A percentile compares a stretch with the other conserved stretches of the same genome.
Conservation (phyloP, 2,797 vertebrate genomes). For the Geotrypetes seraphini region DNA sequence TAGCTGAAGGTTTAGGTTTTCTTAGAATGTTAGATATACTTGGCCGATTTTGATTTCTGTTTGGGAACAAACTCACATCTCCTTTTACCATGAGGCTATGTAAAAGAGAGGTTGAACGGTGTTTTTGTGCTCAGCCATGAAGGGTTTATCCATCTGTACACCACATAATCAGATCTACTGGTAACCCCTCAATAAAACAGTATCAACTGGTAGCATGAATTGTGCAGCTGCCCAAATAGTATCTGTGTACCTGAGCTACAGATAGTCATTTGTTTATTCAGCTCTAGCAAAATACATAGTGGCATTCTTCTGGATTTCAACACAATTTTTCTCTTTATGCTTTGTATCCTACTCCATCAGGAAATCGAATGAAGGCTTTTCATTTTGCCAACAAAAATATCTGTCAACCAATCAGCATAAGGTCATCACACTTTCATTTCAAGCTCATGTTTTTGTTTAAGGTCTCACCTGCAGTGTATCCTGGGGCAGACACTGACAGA, state of each 20-base stretch:
- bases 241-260: slow-evolving; percentile 65
- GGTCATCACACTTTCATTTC: neutral
- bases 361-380: slow-evolving; percentile 27
- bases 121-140: too few relatives aligned
- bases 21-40: too few relatives aligned
- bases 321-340: slow-evolving; percentile 50
- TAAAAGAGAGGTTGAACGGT: too few relatives aligned
- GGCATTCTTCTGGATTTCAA: slow-evolving; percentile 57
- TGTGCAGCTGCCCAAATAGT: slow-evolving; percentile 90
- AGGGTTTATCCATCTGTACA: too few relatives aligned
- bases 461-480: neutral
- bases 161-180: too few relatives aligned
- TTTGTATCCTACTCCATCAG: slow-evolving; percentile 20
- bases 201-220: slow-evolving; percentile 60
- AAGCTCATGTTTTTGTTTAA: slow-evolving; percentile 3
- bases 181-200: slow-evolving; percentile 17
- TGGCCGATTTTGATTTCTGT: too few relatives aligned
- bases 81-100: too few relatives aligned
- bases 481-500: too few relatives aligned
- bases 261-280: slow-evolving; percentile 74
- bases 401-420: slow-evolving; percentile 15
- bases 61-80: too few relatives aligned
- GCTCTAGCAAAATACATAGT: slow-evolving; percentile 56
- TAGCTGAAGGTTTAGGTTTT: neutral
- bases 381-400: slow-evolving; percentile 25